Base-by-base conservation (phyloP, 2,113 vertebrate species). In the Zapus hudsonius region DNA sequence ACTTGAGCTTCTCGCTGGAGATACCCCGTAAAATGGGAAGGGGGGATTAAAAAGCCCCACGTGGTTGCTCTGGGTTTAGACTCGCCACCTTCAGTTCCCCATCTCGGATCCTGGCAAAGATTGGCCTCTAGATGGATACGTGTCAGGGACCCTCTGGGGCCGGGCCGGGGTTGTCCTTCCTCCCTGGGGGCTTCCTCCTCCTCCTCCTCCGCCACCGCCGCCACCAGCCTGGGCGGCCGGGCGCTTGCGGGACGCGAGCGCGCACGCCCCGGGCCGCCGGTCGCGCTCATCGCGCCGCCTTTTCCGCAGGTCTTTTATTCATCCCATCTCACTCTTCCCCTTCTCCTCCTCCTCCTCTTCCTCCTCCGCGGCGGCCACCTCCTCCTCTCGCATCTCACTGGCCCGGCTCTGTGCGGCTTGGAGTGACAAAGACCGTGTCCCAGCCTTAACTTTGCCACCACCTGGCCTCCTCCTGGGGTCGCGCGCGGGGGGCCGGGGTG, bases 11-110 rank as follows among this genome's bases (percentile, higher is more conserved):
- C 95, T 94, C 95, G 96, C 96, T 97, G 96, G 96, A 97, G 97
- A 97, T 97, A 93, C 94, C 90, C 91, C 89, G 95, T 66, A 75
- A 98, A 96, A 98, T 97, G 97, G 97, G 96, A 96, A 93, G 97
- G 97, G 97, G 97, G 97, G 97, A 98, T 98, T 98, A 98, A 98
- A 98, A 97, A 97, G 97, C 98, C 97, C 97, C 98, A 98, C 98
- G 98, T 98, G 98, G 98, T 98, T 98, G 98, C 97, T 98, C 97
- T 97, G 96, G 97, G 98, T 97, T 98, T 98, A 97, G 97, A 98
- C 97, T 98, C 96, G 97, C 97, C 97, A 98, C 98, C 97, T 98
- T 97, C 96, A 97, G 97, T 96, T 98, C 97, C 97, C 97, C 97
- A 96, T 97, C 97, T 98, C 96, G 93, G 98, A 96, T 97, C 97